phyloP scores from a whole-genome alignment of 2,113 vertebrate species.

The Nanger granti region DNA sequence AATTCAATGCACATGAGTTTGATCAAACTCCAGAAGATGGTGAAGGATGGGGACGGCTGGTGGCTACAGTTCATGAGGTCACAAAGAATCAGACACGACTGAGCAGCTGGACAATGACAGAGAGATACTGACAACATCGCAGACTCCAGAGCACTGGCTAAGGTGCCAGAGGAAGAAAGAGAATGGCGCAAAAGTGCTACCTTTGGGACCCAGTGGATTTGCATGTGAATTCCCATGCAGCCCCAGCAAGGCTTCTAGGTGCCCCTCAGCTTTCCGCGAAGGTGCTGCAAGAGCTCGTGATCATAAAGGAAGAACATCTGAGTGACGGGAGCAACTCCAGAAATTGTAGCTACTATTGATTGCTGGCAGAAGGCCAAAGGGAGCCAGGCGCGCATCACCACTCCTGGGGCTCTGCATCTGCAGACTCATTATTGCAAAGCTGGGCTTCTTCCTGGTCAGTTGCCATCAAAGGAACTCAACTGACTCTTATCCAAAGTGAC shows the following conservation, averaged over 20 bases:
- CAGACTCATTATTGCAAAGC: no score
- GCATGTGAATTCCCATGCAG: fast-evolving
- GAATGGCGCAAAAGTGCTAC: background rate
- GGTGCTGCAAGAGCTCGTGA: background rate
- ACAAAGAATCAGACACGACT: background rate
- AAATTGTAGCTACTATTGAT: background rate
- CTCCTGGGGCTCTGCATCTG: background rate
- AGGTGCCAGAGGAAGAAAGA: background rate
- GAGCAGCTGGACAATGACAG: background rate
- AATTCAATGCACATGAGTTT: background rate
- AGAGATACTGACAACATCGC: background rate
- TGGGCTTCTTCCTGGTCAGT: background rate
- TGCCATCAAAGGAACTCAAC: background rate
- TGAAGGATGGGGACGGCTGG: background rate
- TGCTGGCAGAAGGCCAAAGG: background rate
- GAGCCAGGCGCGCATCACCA: fast-evolving
- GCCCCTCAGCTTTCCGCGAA: no score
- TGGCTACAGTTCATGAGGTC: background rate
- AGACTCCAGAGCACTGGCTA: no score
- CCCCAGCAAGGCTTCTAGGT: no score
- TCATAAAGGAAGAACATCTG: background rate
- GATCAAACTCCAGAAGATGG: background rate
- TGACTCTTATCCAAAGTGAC: background rate
- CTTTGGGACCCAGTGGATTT: fast-evolving
- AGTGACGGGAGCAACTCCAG: background rate